Evolutionary conservation across 2,888 invertebrate genomes (phyloP).

Genomic region (Parnassius orleans): DNA sequence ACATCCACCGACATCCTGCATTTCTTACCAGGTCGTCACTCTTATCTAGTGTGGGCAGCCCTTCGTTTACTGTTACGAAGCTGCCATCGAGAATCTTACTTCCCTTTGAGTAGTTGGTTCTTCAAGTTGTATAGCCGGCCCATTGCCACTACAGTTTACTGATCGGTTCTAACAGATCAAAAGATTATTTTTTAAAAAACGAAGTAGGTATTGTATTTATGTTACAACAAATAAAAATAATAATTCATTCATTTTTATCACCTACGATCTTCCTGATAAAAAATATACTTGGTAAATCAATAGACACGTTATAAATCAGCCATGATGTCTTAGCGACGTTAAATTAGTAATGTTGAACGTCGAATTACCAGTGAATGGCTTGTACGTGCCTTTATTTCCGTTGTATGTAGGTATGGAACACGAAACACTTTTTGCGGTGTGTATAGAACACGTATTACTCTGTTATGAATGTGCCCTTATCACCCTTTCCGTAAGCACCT

Average conservation of each 20-base stretch:
- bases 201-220: no score
- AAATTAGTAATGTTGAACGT: conserved; percentile 38
- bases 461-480: conserved; percentile 35
- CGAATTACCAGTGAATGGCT: conserved; percentile 38
- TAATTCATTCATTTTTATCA: neutral
- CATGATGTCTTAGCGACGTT: conserved; percentile 35
- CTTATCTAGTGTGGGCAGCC: no score
- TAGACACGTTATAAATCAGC: conserved; percentile 37
- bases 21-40: no score
- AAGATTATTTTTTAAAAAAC: no score
- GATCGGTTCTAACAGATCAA: no score
- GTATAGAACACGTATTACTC: conserved; percentile 32
- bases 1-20: no score
- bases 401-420: conserved; percentile 37
- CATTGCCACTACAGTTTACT: no score
- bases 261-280: neutral
- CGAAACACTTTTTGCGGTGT: conserved; percentile 34
- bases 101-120: no score
- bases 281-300: conserved; percentile 32
- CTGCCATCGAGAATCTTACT: no score
- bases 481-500: conserved; percentile 36
- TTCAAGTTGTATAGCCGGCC: no score
- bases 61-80: no score
- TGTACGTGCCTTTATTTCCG: conserved; percentile 38
- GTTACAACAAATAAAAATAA: conserved; percentile 1